Evolutionary conservation across 1,140 invertebrate species (phyloP).

Genomic region (Patella vulgata): DNA sequence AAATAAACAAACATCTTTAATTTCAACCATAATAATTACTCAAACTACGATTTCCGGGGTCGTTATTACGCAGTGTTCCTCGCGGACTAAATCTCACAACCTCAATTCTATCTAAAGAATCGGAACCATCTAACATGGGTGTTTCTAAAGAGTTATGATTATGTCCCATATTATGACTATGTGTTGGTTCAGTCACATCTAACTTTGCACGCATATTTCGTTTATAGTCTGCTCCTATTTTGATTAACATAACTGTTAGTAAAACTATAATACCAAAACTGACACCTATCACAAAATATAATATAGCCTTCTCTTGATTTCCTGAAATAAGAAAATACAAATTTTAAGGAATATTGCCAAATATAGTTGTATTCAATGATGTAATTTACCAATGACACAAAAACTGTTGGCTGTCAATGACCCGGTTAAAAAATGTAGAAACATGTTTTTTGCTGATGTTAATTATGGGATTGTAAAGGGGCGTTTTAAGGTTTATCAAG

Average conservation of each 20-base stretch:
- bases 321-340: constrained; percentile 70
- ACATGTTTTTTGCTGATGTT: too few relatives aligned
- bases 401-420: too few relatives aligned
- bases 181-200: constrained; percentile 75
- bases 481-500: too few relatives aligned
- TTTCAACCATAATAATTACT: constrained; percentile 45
- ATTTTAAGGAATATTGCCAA: too few relatives aligned
- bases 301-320: constrained; percentile 80
- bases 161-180: constrained; percentile 37
- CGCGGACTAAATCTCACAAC: constrained; percentile 52
- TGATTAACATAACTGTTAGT: constrained; percentile 75
- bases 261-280: constrained; percentile 76
- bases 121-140: constrained; percentile 42
- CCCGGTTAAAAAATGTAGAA: too few relatives aligned
- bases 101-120: constrained; percentile 54
- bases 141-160: constrained; percentile 28
- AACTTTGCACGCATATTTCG: constrained; percentile 72
- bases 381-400: too few relatives aligned
- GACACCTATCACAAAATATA: constrained; percentile 80
- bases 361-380: too few relatives aligned
- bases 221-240: constrained; percentile 74
- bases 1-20: neutral
- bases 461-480: too few relatives aligned
- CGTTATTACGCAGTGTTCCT: constrained; percentile 24
- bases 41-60: constrained; percentile 35